phyloP scores from a whole-genome alignment of 1,140 invertebrate genomes.

The Goniozus legneri region DNA sequence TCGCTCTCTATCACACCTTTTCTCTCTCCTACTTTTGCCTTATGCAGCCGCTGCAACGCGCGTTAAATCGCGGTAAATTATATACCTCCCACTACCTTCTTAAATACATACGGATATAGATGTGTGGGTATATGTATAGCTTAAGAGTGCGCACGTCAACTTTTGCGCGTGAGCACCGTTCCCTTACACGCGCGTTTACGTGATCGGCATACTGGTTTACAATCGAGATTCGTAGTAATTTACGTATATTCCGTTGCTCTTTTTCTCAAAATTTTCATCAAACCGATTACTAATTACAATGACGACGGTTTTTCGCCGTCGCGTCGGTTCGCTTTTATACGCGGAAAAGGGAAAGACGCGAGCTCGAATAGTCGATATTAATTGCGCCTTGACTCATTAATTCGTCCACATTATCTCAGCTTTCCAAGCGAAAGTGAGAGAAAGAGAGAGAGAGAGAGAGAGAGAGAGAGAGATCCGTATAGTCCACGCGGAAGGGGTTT shows the following conservation, averaged over 20 bases:
- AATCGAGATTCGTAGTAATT: too few relatives aligned
- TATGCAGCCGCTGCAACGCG: slow-evolving; percentile 7
- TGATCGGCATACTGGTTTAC: too few relatives aligned
- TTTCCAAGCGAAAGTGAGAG: slow-evolving; percentile 32
- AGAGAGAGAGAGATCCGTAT: too few relatives aligned
- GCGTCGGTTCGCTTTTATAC: not conserved
- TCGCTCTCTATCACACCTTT: slow-evolving; percentile 4
- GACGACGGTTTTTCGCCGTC: too few relatives aligned
- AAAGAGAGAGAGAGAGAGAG: slow-evolving; percentile 26
- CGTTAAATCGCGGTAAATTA: slow-evolving; percentile 31
- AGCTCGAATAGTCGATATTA: slow-evolving; percentile 32
- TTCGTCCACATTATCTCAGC: slow-evolving; percentile 43
- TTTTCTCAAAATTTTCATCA: too few relatives aligned
- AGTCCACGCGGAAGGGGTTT: too few relatives aligned
- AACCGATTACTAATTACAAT: too few relatives aligned
- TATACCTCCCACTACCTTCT: slow-evolving; percentile 4
- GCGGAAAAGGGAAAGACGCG: slow-evolving; percentile 2
- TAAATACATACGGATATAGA: not conserved
- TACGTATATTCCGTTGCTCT: too few relatives aligned
- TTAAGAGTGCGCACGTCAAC: not conserved
- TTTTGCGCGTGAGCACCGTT: too few relatives aligned
- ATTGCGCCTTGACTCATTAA: slow-evolving; percentile 47
- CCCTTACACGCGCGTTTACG: too few relatives aligned
- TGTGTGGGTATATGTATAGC: not conserved
- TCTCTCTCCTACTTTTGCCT: slow-evolving; percentile 24